phyloP scores from a whole-genome alignment of 2,888 invertebrate genomes.

The Holacanthella duospinosa region DNA sequence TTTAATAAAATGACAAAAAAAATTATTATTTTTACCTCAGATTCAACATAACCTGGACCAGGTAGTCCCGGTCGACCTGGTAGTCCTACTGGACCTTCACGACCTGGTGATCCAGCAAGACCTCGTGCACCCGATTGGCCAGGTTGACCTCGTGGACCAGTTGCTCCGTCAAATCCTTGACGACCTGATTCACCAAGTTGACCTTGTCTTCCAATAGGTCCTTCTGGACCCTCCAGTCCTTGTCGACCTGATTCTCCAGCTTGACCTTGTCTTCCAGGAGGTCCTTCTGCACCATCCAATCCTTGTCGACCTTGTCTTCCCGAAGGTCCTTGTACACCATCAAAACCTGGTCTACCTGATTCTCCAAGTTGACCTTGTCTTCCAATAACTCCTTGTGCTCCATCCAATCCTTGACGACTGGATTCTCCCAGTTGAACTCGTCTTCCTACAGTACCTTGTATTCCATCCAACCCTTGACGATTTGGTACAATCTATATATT shows the following conservation, averaged over 20 bases:
- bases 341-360: neutral
- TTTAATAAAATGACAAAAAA: too few relatives aligned
- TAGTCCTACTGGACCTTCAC: neutral
- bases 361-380: neutral
- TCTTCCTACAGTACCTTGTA: neutral
- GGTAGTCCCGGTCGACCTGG: too few relatives aligned
- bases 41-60: neutral
- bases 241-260: neutral
- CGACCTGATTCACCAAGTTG: neutral
- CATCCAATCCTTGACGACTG: neutral
- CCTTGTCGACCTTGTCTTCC: neutral
- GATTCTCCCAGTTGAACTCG: neutral
- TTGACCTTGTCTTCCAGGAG: neutral
- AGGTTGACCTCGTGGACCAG: neutral
- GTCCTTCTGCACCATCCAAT: neutral
- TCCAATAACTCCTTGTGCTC: neutral
- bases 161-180: neutral
- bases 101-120: neutral
- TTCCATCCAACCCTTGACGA: neutral
- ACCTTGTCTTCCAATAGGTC: neutral
- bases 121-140: neutral
- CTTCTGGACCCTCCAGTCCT: neutral
- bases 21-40: too few relatives aligned
- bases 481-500: neutral
- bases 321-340: neutral